Evolutionary conservation across 2,797 vertebrate genomes (phyloP), one percentile per base, ranked within the genome.

Genomic region (Ficedula albicollis): DNA sequence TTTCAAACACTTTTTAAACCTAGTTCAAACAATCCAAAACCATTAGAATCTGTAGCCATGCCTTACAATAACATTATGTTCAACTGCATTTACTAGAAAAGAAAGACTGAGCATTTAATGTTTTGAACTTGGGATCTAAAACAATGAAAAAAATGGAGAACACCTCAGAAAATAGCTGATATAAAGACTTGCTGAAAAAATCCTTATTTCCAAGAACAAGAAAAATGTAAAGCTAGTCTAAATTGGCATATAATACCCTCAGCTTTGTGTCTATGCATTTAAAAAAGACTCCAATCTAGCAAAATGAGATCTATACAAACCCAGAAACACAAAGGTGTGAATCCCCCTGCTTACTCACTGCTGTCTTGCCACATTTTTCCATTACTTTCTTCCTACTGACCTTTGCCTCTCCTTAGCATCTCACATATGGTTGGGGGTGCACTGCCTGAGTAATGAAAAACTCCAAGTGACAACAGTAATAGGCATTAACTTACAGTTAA

Each of bases 341-440:
- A 75, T 90, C 72, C 36, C n/a, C 63, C 56, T 87, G 74, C 83
- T 81, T 84, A 73, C 51, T 84, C 70, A 55, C 26, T 59, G 59
- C 69, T 62, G 43, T 38, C 67, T 79, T 81, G 46, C 30, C 32
- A 38, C 9, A 29, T 73, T 84, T 83, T 90, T 64, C 79, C 43
- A 32, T 78, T 34, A 22, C 19, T 66, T 81, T 62, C 43, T 58
- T 78, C 20, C 39, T 41, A 18, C 1, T 86, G 66, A 68, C 73
- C 79, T 76, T 52, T 54, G 54, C 36, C n/a, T 85, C 25, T 93
- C 32, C 48, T 58, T 70, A 77, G 43, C 43, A 69, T 55, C 49
- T 75, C 55, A 39, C 36, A 36, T 23, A 59, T 0, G 0, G 29
- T 44, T 0, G 6, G 13, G 51, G 18, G 8, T 32, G 30, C 30